Percentiles rank a stretch among this genome's conserved stretches.
Conservation (phyloP, 2,888 invertebrate genomes). For the Panorpa germanica region DNA sequence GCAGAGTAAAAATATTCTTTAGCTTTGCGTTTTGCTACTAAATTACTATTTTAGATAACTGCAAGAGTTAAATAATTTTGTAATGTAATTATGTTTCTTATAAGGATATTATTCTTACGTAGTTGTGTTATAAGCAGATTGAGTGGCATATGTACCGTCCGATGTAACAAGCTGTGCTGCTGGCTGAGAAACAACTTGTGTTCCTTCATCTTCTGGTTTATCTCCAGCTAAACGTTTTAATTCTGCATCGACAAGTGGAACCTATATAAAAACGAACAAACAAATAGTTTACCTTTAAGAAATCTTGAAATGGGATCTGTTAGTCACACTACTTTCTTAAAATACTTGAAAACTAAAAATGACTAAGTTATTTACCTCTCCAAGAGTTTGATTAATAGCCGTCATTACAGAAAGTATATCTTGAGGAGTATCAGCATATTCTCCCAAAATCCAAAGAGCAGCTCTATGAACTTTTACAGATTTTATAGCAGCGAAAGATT, state of each 20-base stretch:
- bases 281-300: neutral
- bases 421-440: constrained; percentile 66
- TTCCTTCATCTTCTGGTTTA: constrained; percentile 28
- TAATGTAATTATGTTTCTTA: constrained; percentile 3
- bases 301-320: too few species aligned
- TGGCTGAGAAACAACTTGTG: constrained; percentile 18
- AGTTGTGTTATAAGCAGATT: constrained; percentile 84
- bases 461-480: constrained; percentile 85
- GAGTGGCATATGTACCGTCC: constrained; percentile 97
- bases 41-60: constrained; percentile 3
- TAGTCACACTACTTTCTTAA: too few species aligned
- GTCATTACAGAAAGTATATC: constrained; percentile 68
- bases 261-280: constrained; percentile 13
- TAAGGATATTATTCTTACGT: constrained; percentile 30
- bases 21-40: constrained; percentile 3
- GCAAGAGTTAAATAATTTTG: constrained; percentile 5
- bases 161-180: constrained; percentile 75
- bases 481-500: constrained; percentile 71
- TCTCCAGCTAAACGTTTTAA: constrained; percentile 57
- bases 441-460: constrained; percentile 94
- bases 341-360: too few species aligned
- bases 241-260: constrained; percentile 41
- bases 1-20: constrained; percentile 4
- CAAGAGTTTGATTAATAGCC: constrained; percentile 52
- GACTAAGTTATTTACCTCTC: too few species aligned